Percentiles rank a stretch among this genome's conserved stretches.
Evolutionary conservation across 2,888 invertebrate genomes (phyloP).

Genomic region (Phyto melanocephala): DNA sequence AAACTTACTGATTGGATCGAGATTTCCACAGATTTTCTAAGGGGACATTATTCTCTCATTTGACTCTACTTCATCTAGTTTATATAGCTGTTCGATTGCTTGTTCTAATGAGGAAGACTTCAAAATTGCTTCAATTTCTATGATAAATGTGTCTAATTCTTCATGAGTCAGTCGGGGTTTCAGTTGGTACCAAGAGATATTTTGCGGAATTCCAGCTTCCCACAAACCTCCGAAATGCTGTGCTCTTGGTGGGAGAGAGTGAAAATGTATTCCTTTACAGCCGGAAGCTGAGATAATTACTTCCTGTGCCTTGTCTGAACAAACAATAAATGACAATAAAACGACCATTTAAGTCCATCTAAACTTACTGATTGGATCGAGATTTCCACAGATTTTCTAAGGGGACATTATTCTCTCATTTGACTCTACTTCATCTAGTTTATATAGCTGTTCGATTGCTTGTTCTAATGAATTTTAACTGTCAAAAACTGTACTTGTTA

Average conservation of each 20-base stretch:
- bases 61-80: slow-evolving; percentile 11
- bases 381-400: slow-evolving; percentile 8
- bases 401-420: slow-evolving; percentile 4
- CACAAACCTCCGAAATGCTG: too few relatives aligned
- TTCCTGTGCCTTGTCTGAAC: too few relatives aligned
- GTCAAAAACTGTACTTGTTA: background rate
- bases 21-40: slow-evolving; percentile 8
- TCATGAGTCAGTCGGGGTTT: too few relatives aligned
- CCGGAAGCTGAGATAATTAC: too few relatives aligned
- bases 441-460: background rate
- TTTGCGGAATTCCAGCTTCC: too few relatives aligned
- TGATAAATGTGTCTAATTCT: too few relatives aligned
- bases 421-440: slow-evolving; percentile 11
- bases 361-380: background rate
- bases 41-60: slow-evolving; percentile 4
- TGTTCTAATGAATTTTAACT: background rate
- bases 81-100: background rate
- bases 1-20: background rate
- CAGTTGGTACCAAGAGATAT: too few relatives aligned
- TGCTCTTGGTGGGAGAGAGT: too few relatives aligned
- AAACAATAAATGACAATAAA: too few relatives aligned
- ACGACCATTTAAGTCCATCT: too few relatives aligned
- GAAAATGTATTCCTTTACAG: too few relatives aligned
- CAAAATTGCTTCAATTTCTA: too few relatives aligned
- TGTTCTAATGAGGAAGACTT: slow-evolving; percentile 1